phyloP scores from a whole-genome alignment of 2,113 vertebrate genomes.

The Neotoma lepida region DNA sequence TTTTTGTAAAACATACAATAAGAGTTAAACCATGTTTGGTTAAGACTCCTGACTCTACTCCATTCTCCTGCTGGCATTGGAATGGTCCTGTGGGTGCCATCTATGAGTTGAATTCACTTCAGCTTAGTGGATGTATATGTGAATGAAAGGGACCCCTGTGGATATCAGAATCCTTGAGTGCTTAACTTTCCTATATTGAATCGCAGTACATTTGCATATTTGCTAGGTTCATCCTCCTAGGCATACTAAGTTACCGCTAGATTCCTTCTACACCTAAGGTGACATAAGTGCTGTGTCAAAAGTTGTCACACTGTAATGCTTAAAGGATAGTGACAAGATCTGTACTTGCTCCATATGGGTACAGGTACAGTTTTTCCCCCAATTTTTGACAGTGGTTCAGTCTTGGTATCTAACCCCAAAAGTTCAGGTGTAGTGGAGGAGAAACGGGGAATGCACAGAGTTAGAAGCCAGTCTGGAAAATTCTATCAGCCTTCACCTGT shows the following conservation, averaged over 20 bases:
- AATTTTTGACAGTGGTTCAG: background rate
- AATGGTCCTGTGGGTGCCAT: background rate
- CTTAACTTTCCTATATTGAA: background rate
- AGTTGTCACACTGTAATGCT: background rate
- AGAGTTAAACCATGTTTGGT: background rate
- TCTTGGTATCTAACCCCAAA: background rate
- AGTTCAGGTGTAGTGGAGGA: background rate
- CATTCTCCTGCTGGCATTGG: background rate
- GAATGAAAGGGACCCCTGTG: background rate
- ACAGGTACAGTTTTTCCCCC: too few species aligned
- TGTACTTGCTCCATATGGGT: background rate
- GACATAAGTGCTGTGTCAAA: too few species aligned
- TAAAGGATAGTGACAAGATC: background rate
- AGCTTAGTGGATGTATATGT: background rate
- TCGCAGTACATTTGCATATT: background rate
- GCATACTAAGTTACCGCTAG: background rate
- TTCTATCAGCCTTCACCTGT: background rate
- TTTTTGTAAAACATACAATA: background rate
- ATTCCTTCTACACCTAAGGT: background rate
- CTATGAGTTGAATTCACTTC: background rate
- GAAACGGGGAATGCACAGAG: background rate
- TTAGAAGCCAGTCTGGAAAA: background rate
- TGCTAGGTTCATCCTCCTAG: background rate
- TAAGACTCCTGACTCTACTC: background rate
- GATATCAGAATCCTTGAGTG: background rate